Conservation (phyloP, 2,797 vertebrate genomes). For the Scolopax rusticola region DNA sequence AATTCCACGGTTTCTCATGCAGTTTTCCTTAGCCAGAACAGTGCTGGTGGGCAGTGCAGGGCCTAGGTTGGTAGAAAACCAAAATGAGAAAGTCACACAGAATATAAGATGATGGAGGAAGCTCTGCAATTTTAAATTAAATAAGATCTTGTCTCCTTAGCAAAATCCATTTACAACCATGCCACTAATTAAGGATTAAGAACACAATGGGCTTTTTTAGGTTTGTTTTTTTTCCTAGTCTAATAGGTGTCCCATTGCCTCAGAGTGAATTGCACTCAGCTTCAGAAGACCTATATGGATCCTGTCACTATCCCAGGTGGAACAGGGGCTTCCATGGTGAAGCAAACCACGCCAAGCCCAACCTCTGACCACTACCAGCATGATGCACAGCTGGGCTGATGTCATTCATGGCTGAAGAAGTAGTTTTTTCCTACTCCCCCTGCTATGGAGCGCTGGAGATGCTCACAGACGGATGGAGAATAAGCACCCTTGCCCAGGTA, state of each 20-base stretch:
- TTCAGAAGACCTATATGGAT: not conserved
- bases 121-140: not conserved
- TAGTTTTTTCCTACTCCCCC: not conserved
- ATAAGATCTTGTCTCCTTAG: not conserved
- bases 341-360: not conserved
- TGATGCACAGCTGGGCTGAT: not conserved
- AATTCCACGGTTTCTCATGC: not conserved
- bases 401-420: not conserved
- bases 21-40: not conserved
- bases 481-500: not conserved
- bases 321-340: not conserved
- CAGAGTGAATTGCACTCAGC: not conserved
- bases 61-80: not conserved
- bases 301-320: too few species aligned
- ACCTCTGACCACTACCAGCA: not conserved
- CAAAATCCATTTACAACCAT: not conserved
- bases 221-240: not conserved
- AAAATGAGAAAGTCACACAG: not conserved
- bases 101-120: not conserved
- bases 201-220: accelerated
- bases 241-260: not conserved
- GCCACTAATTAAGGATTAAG: not conserved
- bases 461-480: not conserved
- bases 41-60: not conserved
- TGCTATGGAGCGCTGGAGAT: not conserved